Evolutionary conservation across 2,113 vertebrate genomes (phyloP), one percentile per base, ranked within the genome.

Genomic region (Silurus asotus): DNA sequence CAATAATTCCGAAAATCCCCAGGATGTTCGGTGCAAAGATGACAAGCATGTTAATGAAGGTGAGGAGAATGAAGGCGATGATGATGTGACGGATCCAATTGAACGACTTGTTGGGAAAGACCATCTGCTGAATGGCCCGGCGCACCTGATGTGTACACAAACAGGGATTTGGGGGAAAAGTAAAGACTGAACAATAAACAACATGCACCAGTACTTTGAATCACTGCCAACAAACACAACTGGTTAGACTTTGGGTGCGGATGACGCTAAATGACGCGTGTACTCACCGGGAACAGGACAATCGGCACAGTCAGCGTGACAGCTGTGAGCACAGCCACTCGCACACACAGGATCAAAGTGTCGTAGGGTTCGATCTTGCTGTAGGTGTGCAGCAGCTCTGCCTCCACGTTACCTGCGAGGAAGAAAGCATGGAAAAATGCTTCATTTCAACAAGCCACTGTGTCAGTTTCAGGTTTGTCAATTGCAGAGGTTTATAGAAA

Each of bases 11-110:
- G 0, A 99, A 99, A 94, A 99, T 99, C 89, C 96, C 97, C 0
- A 99, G 93, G 91, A 99, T 99, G 90, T 97, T 98, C 5, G 98
- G 98, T 53, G 98, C 98, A 0, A 99, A 99, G 91, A 99, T 99
- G 90, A 99, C 98, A 69, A 99, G 92, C 83, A 99, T 93, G 92
- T 98, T 98, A 94, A 99, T 99, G 48, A 95, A 85, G 0, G 93
- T 96, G 84, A 99, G 96, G 84, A 99, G 94, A 75, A 93, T 28
- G 23, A 93, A 0, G 0, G 98, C 98, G 0, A 99, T 99, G 91
- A 90, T 79, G 0, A 86, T 53, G 9, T 99, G 98, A 77, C 97
- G 95, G 87, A 97, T 82, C 98, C 98, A 99, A 91, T 91, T 97
- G 92, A 99, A 99, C 78, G 96, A 93, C 91, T 96, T 97, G 86